phyloP scores from a whole-genome alignment of 2,113 vertebrate genomes.

The Nibea albiflora region DNA sequence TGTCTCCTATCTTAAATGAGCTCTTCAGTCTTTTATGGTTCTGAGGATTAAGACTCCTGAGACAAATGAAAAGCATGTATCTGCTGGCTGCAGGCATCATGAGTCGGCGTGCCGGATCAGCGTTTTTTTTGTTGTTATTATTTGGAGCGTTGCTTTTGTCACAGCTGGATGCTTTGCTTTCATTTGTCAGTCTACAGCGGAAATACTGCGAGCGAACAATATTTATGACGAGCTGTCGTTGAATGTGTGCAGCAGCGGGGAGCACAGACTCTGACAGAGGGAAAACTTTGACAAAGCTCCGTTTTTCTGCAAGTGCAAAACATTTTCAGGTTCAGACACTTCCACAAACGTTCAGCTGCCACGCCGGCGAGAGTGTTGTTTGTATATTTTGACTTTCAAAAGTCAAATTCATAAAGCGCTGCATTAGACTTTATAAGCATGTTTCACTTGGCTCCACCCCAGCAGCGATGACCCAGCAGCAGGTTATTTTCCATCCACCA shows the following conservation, averaged over 20 bases:
- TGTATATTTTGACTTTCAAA: background rate
- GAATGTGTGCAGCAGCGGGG: slow-evolving; percentile 6
- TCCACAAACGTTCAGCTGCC: background rate
- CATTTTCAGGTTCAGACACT: background rate
- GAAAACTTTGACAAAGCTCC: background rate
- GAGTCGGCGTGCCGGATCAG: background rate
- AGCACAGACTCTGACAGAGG: background rate
- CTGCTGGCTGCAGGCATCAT: slow-evolving; percentile 25
- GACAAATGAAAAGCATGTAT: slow-evolving; percentile 32
- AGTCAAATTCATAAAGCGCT: background rate
- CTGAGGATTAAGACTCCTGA: slow-evolving; percentile 26
- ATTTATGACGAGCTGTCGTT: background rate
- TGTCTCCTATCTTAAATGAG: slow-evolving; percentile 43
- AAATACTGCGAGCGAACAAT: background rate
- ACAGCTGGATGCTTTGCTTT: slow-evolving; percentile 41
- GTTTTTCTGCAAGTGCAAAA: slow-evolving; percentile 1
- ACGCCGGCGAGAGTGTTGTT: background rate
- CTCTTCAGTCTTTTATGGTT: slow-evolving; percentile 52
- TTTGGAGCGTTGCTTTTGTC: slow-evolving; percentile 14
- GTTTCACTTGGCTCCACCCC: background rate
- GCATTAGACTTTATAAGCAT: background rate
- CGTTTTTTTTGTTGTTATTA: background rate
- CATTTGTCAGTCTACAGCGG: slow-evolving; percentile 15
- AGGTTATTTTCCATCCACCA: background rate
- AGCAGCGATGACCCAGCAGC: background rate